Evolutionary conservation across 2,113 vertebrate genomes (phyloP).

Genomic region (Grammomys dolichurus): DNA sequence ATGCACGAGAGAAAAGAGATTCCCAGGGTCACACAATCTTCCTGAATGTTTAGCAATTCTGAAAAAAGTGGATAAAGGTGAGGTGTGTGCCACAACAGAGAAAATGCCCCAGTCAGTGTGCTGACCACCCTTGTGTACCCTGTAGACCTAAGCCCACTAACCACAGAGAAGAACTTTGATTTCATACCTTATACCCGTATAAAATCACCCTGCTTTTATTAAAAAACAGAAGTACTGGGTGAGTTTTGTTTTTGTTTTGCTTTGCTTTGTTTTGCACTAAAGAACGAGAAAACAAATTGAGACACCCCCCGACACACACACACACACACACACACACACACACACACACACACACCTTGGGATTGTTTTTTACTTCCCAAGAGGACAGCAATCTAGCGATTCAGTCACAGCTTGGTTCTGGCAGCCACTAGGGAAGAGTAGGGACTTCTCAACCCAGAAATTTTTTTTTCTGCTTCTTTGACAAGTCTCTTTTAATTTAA

Average conservation of each 20-base stretch:
- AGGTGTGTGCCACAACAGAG: neutral
- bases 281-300: neutral
- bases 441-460: neutral
- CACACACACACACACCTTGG: neutral
- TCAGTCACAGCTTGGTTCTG: neutral
- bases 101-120: neutral
- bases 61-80: neutral
- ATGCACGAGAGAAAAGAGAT: neutral
- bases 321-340: too few species aligned
- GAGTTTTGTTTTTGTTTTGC: neutral
- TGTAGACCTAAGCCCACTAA: neutral
- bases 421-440: neutral
- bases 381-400: neutral
- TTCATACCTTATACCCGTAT: neutral
- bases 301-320: neutral
- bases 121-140: neutral
- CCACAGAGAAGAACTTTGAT: neutral
- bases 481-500: neutral
- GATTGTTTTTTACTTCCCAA: conserved; percentile 1
- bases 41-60: neutral
- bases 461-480: neutral
- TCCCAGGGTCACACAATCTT: neutral
- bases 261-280: neutral
- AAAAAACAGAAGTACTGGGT: conserved; percentile 34
- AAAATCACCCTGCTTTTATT: neutral